These are phyloP conservation scores for Tinea trinotella DNA, from an alignment of 2,888 invertebrate genomes.

Conservation along the genomic window DNA sequence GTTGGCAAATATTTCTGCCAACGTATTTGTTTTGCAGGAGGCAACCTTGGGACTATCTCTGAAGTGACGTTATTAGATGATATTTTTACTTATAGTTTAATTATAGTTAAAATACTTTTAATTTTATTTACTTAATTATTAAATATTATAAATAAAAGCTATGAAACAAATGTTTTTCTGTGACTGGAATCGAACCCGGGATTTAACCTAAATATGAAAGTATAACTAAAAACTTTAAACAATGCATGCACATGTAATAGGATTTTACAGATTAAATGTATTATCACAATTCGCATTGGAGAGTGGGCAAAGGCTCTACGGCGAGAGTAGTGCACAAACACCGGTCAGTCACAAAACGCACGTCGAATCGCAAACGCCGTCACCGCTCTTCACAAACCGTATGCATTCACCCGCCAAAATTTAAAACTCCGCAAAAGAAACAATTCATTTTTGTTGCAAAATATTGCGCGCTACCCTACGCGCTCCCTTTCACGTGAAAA, in stretches of 20 bases:
- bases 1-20: too few species aligned
- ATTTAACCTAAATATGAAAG: too few species aligned
- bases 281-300: background rate
- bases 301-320: slow-evolving; percentile 47
- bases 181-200: too few species aligned
- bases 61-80: too few species aligned
- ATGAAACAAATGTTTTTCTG: too few species aligned
- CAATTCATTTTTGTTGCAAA: background rate
- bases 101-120: too few species aligned
- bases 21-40: too few species aligned
- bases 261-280: slow-evolving; percentile 2
- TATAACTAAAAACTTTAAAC: background rate
- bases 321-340: slow-evolving; percentile 29
- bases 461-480: slow-evolving; percentile 8
- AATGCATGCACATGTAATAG: slow-evolving; percentile 3
- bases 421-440: slow-evolving; percentile 36
- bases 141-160: too few species aligned
- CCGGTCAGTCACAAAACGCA: slow-evolving; percentile 57
- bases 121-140: too few species aligned
- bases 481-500: slow-evolving; percentile 15
- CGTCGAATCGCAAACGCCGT: slow-evolving; percentile 59
- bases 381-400: slow-evolving; percentile 49
- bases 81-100: too few species aligned
- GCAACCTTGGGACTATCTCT: too few species aligned
- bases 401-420: slow-evolving; percentile 56